Evolutionary conservation across 2,888 invertebrate species (phyloP).

Genomic region (Antheraea yamamai): DNA sequence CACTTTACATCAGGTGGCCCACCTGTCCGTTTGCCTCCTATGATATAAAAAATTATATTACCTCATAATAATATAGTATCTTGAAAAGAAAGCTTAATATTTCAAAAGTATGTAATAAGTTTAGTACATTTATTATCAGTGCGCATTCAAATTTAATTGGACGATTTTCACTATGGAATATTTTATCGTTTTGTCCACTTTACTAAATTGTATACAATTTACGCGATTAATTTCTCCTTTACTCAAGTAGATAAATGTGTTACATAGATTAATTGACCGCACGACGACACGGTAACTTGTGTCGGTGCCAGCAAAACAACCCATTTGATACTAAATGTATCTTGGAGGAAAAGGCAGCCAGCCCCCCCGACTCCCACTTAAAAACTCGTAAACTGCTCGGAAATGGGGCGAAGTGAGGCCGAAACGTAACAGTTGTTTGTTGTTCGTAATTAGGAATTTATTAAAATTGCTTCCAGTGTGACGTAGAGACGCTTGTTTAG

Average conservation of each 20-base stretch:
- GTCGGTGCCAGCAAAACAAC: conserved; percentile 17
- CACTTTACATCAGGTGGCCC: no score
- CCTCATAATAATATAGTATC: no score
- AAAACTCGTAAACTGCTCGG: conserved; percentile 23
- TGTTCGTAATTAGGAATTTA: conserved; percentile 19
- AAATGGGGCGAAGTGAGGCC: conserved; percentile 18
- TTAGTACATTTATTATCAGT: not conserved
- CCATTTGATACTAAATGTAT: conserved; percentile 23
- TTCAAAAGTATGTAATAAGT: not conserved
- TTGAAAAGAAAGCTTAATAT: no score
- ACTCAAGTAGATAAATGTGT: conserved; percentile 1
- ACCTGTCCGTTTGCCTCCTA: no score
- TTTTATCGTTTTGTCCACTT: not conserved
- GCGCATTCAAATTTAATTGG: not conserved
- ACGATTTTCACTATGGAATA: not conserved
- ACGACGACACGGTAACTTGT: conserved; percentile 8
- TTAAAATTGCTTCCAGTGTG: conserved; percentile 14
- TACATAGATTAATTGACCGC: conserved; percentile 17
- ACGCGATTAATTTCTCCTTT: not conserved
- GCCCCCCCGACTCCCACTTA: conserved; percentile 17
- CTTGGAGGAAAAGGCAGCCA: conserved; percentile 20
- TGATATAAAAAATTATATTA: no score
- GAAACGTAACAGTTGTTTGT: conserved; percentile 22
- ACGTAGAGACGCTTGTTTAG: conserved; percentile 3
- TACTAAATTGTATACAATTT: not conserved